Evolutionary conservation across 2,113 vertebrate species (phyloP).

Genomic region (Lasiurus borealis): DNA sequence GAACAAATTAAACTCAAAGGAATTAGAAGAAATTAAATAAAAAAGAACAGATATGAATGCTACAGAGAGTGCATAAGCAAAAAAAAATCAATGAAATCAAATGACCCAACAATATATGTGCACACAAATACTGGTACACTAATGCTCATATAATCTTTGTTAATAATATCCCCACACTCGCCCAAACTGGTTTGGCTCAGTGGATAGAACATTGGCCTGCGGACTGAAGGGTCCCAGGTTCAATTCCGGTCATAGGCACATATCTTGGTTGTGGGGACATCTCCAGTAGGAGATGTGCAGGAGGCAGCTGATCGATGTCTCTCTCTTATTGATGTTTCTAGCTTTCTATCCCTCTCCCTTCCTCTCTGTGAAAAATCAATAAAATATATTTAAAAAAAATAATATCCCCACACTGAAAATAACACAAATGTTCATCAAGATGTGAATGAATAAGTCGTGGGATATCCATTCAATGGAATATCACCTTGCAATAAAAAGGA

Average conservation of each 20-base stretch:
- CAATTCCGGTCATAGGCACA: too few relatives aligned
- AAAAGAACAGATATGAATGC: neutral
- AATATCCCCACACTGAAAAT: neutral
- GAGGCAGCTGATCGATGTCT: too few relatives aligned
- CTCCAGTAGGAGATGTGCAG: too few relatives aligned
- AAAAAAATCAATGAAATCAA: neutral
- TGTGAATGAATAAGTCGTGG: neutral
- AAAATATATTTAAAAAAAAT: too few relatives aligned
- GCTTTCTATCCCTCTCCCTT: too few relatives aligned
- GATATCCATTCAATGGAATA: neutral
- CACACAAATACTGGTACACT: neutral
- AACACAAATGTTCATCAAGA: neutral
- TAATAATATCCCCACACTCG: neutral
- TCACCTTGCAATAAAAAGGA: neutral
- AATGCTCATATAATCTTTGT: neutral
- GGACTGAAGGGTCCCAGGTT: too few relatives aligned
- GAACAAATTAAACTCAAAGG: neutral
- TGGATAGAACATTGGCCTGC: too few relatives aligned
- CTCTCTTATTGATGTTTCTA: too few relatives aligned
- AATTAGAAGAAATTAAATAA: conserved; percentile 13
- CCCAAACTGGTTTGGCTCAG: too few relatives aligned
- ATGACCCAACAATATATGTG: neutral
- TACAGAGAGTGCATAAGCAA: neutral
- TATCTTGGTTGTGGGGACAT: too few relatives aligned
- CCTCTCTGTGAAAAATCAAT: too few relatives aligned